Conservation (phyloP, 2,113 vertebrate genomes). For the Microcebus ravelobensis region DNA sequence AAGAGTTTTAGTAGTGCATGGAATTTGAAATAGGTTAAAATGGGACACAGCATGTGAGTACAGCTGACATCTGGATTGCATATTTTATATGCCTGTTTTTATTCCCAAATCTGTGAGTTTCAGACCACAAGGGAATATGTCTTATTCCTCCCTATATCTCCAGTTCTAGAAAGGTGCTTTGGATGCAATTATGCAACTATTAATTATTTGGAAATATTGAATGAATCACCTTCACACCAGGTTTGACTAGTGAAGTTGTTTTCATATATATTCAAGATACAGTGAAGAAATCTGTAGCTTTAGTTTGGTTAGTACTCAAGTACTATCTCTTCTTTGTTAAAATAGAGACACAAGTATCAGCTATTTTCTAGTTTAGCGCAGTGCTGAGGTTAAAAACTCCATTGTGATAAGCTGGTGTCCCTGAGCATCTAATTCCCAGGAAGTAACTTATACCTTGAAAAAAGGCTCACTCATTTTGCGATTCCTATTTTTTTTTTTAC, state of each 20-base stretch:
- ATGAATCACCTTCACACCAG: background rate
- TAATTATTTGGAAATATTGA: conserved; percentile 9
- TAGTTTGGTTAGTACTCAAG: background rate
- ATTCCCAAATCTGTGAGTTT: conserved; percentile 16
- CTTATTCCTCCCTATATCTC: background rate
- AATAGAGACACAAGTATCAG: background rate
- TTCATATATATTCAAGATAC: background rate
- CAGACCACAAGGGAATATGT: background rate
- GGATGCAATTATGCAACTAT: background rate
- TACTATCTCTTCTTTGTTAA: background rate
- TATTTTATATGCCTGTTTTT: conserved; percentile 21
- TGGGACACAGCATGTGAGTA: background rate
- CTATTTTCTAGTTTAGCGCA: background rate
- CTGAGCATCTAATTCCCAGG: conserved; percentile 38
- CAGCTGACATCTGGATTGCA: conserved; percentile 16
- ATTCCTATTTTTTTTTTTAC: conserved; percentile 43
- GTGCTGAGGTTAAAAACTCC: conserved; percentile 32
- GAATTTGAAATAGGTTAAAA: conserved; percentile 39
- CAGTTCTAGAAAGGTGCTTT: background rate
- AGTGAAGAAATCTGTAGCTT: background rate
- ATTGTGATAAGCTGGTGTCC: conserved; percentile 3
- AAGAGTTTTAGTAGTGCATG: background rate
- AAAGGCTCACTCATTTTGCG: conserved; percentile 21
- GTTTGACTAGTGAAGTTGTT: background rate
- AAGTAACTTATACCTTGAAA: conserved; percentile 53